Conservation (phyloP, 92 coral and sea anemone species). For the Zoanthus solanderi region DNA sequence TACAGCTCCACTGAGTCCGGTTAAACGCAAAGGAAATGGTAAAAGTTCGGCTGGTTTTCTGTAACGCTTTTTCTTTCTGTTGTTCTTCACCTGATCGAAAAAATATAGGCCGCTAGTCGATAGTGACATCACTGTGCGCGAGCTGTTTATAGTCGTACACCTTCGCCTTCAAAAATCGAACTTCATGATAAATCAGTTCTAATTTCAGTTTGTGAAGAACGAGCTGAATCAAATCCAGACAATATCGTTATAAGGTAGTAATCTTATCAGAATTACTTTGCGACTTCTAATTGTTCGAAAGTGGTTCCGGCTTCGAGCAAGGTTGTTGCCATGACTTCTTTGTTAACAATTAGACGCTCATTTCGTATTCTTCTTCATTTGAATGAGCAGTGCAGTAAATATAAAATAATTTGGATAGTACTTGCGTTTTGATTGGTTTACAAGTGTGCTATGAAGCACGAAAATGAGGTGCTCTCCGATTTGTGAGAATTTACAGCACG, state of each 20-base stretch:
- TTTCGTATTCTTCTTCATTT: neutral
- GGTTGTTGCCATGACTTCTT: conserved; percentile 32
- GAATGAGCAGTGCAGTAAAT: too few relatives aligned
- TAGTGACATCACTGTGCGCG: conserved; percentile 77
- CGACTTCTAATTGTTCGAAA: conserved; percentile 50
- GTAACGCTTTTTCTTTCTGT: conserved; percentile 76
- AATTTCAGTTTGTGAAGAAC: neutral
- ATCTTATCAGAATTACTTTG: conserved; percentile 12
- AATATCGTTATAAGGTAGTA: neutral
- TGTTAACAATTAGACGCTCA: conserved; percentile 33
- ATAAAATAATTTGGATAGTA: too few relatives aligned
- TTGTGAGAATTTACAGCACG: too few relatives aligned
- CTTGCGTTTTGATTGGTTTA: too few relatives aligned
- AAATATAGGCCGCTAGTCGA: conserved; percentile 70
- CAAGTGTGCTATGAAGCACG: too few relatives aligned
- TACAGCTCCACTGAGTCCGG: conserved; percentile 97
- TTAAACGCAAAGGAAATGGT: conserved; percentile 92
- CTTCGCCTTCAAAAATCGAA: neutral
- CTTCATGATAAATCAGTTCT: neutral
- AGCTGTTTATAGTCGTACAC: neutral
- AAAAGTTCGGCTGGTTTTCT: conserved; percentile 93
- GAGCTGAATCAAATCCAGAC: neutral
- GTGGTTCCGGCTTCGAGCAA: neutral
- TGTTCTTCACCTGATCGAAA: conserved; percentile 74
- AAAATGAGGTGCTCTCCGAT: too few relatives aligned